Percentiles rank a stretch among this genome's conserved stretches.
phyloP scores from a whole-genome alignment of 2,113 vertebrate species.

The Cottus gobio region DNA sequence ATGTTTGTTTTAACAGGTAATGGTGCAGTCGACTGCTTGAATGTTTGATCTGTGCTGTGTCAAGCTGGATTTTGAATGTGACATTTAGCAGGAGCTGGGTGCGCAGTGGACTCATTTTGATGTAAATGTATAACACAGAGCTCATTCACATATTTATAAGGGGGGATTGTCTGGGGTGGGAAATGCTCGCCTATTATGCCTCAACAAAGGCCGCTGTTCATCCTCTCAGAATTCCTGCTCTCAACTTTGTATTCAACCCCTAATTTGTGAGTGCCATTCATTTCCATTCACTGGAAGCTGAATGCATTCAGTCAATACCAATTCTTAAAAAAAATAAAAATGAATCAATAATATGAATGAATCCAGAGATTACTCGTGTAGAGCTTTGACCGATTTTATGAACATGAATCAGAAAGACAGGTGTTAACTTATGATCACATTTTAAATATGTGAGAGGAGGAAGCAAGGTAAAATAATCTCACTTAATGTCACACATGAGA shows the following conservation, averaged over 20 bases:
- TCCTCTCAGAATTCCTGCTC: constrained; percentile 30
- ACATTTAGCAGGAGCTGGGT: constrained; percentile 40
- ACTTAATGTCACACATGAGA: constrained; percentile 10
- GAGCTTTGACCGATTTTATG: constrained; percentile 51
- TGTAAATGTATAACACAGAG: constrained; percentile 30
- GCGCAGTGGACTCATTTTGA: constrained; percentile 24
- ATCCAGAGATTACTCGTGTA: constrained; percentile 60
- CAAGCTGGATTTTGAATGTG: constrained; percentile 31
- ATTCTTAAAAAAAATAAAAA: constrained; percentile 14
- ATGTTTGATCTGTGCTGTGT: constrained; percentile 34
- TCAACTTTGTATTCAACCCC: constrained; percentile 28
- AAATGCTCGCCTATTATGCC: constrained; percentile 39
- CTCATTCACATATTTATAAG: constrained; percentile 55
- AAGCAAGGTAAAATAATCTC: constrained; percentile 7
- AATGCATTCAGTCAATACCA: constrained; percentile 56
- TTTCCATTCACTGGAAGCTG: constrained; percentile 35
- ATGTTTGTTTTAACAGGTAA: constrained; percentile 44
- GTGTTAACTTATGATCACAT: constrained; percentile 7
- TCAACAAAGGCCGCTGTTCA: constrained; percentile 42
- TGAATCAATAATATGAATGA: constrained; percentile 59
- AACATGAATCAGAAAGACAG: constrained; percentile 38
- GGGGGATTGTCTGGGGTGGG: constrained; percentile 22
- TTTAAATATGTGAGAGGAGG: constrained; percentile 12
- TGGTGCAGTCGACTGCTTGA: constrained; percentile 10
- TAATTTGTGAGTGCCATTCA: constrained; percentile 41